Evolutionary conservation across 2,888 invertebrate species (phyloP).

Genomic region (Megaustenia siamemsis): DNA sequence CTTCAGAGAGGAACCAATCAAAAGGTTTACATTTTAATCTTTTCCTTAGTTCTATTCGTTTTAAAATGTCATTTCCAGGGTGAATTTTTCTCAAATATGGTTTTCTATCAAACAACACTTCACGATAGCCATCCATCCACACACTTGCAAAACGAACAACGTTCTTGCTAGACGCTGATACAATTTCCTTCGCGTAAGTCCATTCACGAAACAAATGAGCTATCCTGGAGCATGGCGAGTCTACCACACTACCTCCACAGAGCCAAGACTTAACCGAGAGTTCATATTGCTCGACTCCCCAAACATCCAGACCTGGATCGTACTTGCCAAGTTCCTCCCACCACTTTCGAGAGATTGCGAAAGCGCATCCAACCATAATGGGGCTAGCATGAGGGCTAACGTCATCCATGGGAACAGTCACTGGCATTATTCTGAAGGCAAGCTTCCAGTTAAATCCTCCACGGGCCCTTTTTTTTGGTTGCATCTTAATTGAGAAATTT

Average conservation of each 20-base stretch:
- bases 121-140: slow-evolving; percentile 44
- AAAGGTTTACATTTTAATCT: no score
- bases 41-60: slow-evolving; percentile 21
- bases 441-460: slow-evolving; percentile 20
- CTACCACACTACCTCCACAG: slow-evolving; percentile 63
- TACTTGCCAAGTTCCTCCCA: slow-evolving; percentile 97
- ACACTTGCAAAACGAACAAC: slow-evolving; percentile 15
- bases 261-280: slow-evolving; percentile 89
- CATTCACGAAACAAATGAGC: slow-evolving; percentile 56
- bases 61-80: slow-evolving; percentile 23
- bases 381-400: slow-evolving; percentile 52
- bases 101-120: slow-evolving; percentile 18
- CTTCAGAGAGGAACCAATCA: no score
- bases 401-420: slow-evolving; percentile 6
- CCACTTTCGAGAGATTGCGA: slow-evolving; percentile 94
- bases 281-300: slow-evolving; percentile 97
- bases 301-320: slow-evolving; percentile 98
- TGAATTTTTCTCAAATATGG: not conserved
- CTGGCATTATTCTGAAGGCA: not conserved
- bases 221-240: slow-evolving; percentile 62
- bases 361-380: slow-evolving; percentile 89
- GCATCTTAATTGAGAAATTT: not conserved
- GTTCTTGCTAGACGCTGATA: not conserved
- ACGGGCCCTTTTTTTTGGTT: not conserved
- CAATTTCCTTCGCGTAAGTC: not conserved